Percentiles rank a stretch among this genome's conserved stretches.
Conservation (phyloP, 2,113 vertebrate species). For the Syngnathus scovelli region DNA sequence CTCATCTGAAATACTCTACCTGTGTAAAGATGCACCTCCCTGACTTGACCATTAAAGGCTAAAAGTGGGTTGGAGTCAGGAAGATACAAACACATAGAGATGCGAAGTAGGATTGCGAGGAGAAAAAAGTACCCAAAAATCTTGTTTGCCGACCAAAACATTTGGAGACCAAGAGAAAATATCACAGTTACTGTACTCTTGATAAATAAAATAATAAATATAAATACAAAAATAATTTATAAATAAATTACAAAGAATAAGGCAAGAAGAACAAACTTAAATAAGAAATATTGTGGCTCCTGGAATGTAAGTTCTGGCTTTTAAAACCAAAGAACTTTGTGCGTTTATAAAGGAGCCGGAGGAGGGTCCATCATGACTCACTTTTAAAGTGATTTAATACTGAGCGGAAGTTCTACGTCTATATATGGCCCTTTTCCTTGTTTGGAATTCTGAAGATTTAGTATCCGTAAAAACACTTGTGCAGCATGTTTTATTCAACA, state of each 20-base stretch:
- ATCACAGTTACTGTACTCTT: not conserved
- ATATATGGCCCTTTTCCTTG: conserved; percentile 44
- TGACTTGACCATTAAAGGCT: conserved; percentile 54
- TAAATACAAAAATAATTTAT: conserved; percentile 28
- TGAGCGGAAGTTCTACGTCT: conserved; percentile 29
- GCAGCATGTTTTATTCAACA: too few species aligned
- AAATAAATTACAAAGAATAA: conserved; percentile 31
- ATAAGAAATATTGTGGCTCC: conserved; percentile 15
- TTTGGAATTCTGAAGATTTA: not conserved
- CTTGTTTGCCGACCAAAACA: conserved; percentile 32
- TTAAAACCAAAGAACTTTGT: conserved; percentile 23
- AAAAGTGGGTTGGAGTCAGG: conserved; percentile 62
- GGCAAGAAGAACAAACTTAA: conserved; percentile 16
- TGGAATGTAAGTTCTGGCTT: conserved; percentile 4
- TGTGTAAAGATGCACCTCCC: conserved; percentile 70
- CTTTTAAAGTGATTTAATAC: conserved; percentile 36
- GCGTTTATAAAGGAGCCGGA: conserved; percentile 48
- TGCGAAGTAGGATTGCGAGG: conserved; percentile 35
- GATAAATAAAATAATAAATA: conserved; percentile 8
- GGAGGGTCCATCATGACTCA: conserved; percentile 59
- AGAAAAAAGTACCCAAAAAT: conserved; percentile 26
- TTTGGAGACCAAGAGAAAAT: conserved; percentile 26
- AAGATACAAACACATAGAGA: conserved; percentile 53
- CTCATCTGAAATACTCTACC: conserved; percentile 47
- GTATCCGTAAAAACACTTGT: too few species aligned